Evolutionary conservation across 2,113 vertebrate genomes (phyloP).

Genomic region (Dromiciops gliroides): DNA sequence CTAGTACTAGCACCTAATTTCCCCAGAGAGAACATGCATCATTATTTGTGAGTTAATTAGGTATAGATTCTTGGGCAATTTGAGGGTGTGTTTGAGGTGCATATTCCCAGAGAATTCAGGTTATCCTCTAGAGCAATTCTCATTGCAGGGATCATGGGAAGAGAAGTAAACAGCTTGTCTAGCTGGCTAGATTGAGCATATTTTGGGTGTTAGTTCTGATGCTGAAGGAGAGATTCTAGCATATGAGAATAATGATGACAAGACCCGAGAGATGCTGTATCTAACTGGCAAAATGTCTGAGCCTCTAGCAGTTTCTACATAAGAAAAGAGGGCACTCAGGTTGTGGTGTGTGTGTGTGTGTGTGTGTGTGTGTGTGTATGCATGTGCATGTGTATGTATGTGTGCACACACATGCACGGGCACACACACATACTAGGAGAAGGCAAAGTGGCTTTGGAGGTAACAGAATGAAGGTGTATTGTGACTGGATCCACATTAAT

Average conservation of each 20-base stretch:
- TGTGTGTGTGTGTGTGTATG: neutral
- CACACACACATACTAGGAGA: no score
- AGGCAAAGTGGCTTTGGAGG: neutral
- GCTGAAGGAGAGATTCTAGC: neutral
- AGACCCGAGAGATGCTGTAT: neutral
- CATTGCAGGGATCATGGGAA: neutral
- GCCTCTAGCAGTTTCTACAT: neutral
- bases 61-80: neutral
- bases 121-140: neutral
- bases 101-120: neutral
- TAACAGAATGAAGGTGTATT: neutral
- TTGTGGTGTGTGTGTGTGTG: neutral
- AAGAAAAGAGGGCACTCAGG: neutral
- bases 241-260: neutral
- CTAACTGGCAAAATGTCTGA: neutral
- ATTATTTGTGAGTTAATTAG: neutral
- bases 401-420: no score
- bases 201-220: neutral
- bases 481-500: neutral
- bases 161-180: neutral
- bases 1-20: neutral
- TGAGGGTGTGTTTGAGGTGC: neutral
- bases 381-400: neutral
- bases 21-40: neutral
- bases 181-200: neutral